Evolutionary conservation across 1,140 invertebrate species (phyloP), one percentile per base, ranked within the genome.

Genomic region (Mamestra configurata): DNA sequence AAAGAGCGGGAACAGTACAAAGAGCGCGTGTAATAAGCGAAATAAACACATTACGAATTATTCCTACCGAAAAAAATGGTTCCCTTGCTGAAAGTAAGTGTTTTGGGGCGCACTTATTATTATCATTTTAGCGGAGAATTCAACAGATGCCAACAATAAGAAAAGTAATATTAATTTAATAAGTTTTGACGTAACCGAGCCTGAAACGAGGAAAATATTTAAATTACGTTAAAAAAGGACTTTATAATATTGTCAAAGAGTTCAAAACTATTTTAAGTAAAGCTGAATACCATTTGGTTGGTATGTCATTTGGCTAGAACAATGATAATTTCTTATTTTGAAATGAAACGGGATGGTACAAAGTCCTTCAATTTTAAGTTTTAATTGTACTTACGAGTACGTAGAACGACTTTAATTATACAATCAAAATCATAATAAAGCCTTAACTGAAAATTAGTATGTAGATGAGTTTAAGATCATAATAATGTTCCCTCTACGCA

Each of bases 151-250:
- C 24, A 59, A 59, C 55, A 59, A 59, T 59, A 59, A 59, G 55
- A 24, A 59, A 59, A 59, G 55, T 59, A 31, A 59, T 59, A 59
- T 59, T 59, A 59, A 59, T 59, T 59, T 59, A 24, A 59, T 59
- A 59, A 59, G 55, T 59, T 59, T 15, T 31, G 24, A 59, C 11
- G 55, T 59, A 59, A 59, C 53, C 22, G 22, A 15, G 53, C 11
- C 53, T 57, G 24, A 15, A n/a, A 57, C 10, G 43, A 15, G 13
- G 11, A 24, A 59, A 59, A 59, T 31, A 59, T 59, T 59, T 15
- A 59, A 59, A 59, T 59, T 15, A 59, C 55, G 15, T 59, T 15
- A 5, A 31, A 59, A 59, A 59, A 1, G n/a, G 24, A 59, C 24
- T 27, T 5, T 15, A 27, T 27, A 57, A 11, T 55, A 22, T 59